Evolutionary conservation across 1,140 invertebrate genomes (phyloP), one percentile per base, ranked within the genome.

Genomic region (Aporrectodea caliginosa): DNA sequence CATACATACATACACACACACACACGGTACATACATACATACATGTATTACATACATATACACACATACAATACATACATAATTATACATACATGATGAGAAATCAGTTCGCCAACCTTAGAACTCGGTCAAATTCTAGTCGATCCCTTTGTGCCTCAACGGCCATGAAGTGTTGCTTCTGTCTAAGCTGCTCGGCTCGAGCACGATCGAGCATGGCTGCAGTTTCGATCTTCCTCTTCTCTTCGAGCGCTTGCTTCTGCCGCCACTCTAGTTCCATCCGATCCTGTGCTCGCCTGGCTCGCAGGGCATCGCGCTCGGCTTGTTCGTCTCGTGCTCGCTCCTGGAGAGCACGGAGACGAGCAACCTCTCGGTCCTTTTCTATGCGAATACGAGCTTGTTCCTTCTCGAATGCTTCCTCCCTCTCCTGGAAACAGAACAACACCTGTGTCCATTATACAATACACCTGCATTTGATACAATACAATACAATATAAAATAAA

Each of bases 361-460:
- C 87, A 27, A 86, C 83, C 82, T 89, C 88, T 77, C 83, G 86
- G 83, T 89, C 88, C 80, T 89, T 89, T 82, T 88, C 85, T n/a
- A 87, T 84, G 29, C 88, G 84, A 33, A 87, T 85, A 73, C 82
- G 82, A 75, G 86, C 85, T 80, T 87, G 86, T 80, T 89, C 88
- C 43, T 83, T 84, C 78, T 89, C 88, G 81, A 83, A 88, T 22
- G 83, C 85, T n/a, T 84, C 84, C 81, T 89, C 88, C 80, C 88
- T 81, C 81, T 88, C 87, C 87, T 88, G 73, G 27, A 82, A 69
- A n/a, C n/a, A n/a, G n/a, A n/a, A n/a, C n/a, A n/a, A n/a, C n/a
- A n/a, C n/a, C n/a, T n/a, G n/a, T n/a, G n/a, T n/a, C n/a, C 12
- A 12, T n/a, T 14, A 68, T 14, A 68, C 12, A 68, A 12, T n/a